Percentiles rank a stretch among this genome's conserved stretches.
These are phyloP conservation scores for Loxodonta africana DNA, from an alignment of 2,113 vertebrate genomes.

Conservation along the genomic window DNA sequence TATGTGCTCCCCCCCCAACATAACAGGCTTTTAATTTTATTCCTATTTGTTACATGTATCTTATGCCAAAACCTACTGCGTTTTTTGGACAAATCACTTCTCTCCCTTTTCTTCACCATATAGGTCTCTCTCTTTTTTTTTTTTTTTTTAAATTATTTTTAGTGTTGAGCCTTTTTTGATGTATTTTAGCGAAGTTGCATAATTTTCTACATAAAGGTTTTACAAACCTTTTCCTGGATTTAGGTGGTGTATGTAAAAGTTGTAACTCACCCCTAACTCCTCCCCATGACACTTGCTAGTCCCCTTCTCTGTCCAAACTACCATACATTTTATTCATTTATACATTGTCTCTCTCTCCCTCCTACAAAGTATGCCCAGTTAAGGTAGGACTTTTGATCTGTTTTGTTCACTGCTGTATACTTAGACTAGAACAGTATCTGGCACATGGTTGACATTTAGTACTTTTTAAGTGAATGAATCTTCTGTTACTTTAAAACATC, in stretches of 20 bases:
- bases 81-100: neutral
- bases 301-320: neutral
- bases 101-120: neutral
- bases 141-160: neutral
- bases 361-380: neutral
- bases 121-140: neutral
- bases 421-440: neutral
- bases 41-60: neutral
- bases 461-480: neutral
- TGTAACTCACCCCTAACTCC: neutral
- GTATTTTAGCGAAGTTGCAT: neutral
- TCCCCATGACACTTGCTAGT: neutral
- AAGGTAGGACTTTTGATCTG: neutral
- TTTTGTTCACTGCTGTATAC: neutral
- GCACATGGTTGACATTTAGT: neutral
- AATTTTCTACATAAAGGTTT: neutral
- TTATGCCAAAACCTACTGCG: too few relatives aligned
- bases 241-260: neutral
- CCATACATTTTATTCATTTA: neutral
- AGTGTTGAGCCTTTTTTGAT: neutral
- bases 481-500: neutral
- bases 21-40: conserved; percentile 29
- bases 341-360: too few relatives aligned
- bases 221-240: neutral
- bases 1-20: neutral